phyloP scores from a whole-genome alignment of 1,140 invertebrate genomes.

The Lucilia cuprina region DNA sequence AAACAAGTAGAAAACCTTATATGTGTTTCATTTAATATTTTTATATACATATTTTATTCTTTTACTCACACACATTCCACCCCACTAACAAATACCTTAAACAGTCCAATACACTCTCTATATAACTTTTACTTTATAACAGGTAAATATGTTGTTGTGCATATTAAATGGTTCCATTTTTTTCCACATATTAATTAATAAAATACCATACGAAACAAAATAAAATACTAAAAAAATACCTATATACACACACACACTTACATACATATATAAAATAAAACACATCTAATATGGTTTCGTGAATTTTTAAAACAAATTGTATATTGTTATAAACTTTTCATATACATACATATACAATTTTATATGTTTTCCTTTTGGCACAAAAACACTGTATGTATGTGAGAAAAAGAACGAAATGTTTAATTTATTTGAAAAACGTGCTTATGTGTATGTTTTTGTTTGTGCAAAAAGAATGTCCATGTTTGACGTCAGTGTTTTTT shows the following conservation, averaged over 20 bases:
- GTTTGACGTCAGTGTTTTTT: no score
- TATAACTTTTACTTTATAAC: neutral
- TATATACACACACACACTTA: no score
- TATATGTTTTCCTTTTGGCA: neutral
- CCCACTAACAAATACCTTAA: neutral
- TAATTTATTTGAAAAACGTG: conserved; percentile 11
- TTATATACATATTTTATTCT: neutral
- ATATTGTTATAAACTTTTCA: neutral
- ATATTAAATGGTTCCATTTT: neutral
- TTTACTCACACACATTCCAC: neutral
- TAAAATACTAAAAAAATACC: no score
- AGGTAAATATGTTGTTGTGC: neutral
- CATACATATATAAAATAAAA: neutral
- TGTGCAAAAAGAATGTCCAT: no score
- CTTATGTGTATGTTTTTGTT: neutral
- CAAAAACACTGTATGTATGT: neutral
- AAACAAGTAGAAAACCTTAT: neutral
- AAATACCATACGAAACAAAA: neutral
- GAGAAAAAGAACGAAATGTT: neutral
- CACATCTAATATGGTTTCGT: neutral
- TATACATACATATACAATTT: no score
- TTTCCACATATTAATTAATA: neutral
- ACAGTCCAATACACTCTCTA: neutral
- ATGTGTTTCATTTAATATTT: neutral
- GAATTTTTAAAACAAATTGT: conserved; percentile 1